A percentile compares a stretch with the other conserved stretches of the same genome.
phyloP scores from a whole-genome alignment of 2,888 invertebrate species.

The Hydriomena furcata region DNA sequence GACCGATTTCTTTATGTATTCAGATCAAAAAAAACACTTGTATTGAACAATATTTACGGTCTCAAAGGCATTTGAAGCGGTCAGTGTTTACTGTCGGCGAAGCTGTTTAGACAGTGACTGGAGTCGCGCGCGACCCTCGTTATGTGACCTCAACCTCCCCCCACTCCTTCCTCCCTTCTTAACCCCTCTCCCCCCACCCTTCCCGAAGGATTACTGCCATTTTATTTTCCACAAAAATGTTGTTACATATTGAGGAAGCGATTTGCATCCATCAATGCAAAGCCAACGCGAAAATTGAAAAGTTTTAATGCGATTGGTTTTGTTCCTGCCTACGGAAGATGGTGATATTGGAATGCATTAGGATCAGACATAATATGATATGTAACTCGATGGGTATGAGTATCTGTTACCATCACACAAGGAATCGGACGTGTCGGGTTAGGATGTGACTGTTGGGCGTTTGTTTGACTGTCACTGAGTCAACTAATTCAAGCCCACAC shows the following conservation, averaged over 20 bases:
- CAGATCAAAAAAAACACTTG: background rate
- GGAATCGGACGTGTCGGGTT: too few relatives aligned
- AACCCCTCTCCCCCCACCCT: background rate
- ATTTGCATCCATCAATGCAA: constrained; percentile 32
- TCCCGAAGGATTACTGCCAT: constrained; percentile 20
- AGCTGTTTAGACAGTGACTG: constrained; percentile 12
- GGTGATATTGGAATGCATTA: constrained; percentile 6
- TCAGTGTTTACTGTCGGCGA: constrained; percentile 12
- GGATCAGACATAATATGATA: too few relatives aligned
- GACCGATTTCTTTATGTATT: background rate
- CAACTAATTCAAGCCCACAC: too few relatives aligned
- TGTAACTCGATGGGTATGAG: too few relatives aligned
- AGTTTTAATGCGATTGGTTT: constrained; percentile 24
- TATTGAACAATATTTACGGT: constrained; percentile 8
- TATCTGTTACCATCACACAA: too few relatives aligned
- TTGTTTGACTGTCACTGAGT: too few relatives aligned
- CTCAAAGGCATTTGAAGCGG: constrained; percentile 5
- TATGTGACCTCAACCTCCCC: constrained; percentile 14
- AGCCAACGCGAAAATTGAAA: constrained; percentile 29
- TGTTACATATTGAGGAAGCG: constrained; percentile 22
- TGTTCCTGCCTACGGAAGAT: background rate
- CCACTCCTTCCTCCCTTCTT: background rate
- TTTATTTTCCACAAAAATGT: constrained; percentile 19
- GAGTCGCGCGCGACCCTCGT: constrained; percentile 10
- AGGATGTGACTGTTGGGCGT: too few relatives aligned